Conservation (phyloP, 1,140 invertebrate species). For the Nephila pilipes region DNA sequence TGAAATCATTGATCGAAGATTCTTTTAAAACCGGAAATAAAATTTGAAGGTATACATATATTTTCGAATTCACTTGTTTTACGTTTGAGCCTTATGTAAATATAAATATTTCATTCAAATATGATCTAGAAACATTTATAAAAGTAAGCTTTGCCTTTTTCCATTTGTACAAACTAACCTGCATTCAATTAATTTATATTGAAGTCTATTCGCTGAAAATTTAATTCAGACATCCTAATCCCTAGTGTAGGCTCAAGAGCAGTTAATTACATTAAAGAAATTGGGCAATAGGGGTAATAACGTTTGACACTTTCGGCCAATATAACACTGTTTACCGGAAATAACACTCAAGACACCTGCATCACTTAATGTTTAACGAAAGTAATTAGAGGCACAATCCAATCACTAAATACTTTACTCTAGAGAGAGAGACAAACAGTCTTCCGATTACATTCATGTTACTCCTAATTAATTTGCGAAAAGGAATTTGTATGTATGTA, state of each 20-base stretch:
- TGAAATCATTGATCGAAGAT: too few relatives aligned
- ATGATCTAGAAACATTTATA: too few relatives aligned
- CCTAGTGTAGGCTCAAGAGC: not conserved
- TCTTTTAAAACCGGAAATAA: too few relatives aligned
- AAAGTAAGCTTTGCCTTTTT: too few relatives aligned
- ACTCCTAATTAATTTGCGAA: constrained; percentile 48
- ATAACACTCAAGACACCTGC: constrained; percentile 41
- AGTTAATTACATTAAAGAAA: constrained; percentile 4
- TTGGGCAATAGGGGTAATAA: not conserved
- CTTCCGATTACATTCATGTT: constrained; percentile 9
- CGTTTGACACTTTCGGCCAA: not conserved
- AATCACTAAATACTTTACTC: constrained; percentile 38
- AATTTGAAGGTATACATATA: too few relatives aligned
- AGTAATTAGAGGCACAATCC: constrained; percentile 40
- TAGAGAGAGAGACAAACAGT: constrained; percentile 33
- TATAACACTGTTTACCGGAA: not conserved
- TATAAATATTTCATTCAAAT: too few relatives aligned
- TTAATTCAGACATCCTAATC: not conserved
- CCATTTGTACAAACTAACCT: too few relatives aligned
- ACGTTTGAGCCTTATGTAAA: too few relatives aligned
- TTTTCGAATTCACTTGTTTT: too few relatives aligned
- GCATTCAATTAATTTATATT: not conserved
- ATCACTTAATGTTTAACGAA: constrained; percentile 50
- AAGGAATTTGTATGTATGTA: constrained; percentile 3
- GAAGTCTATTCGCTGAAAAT: not conserved